These are phyloP conservation scores for Falco cherrug DNA, from an alignment of 2,797 vertebrate genomes.

Conservation along the genomic window DNA sequence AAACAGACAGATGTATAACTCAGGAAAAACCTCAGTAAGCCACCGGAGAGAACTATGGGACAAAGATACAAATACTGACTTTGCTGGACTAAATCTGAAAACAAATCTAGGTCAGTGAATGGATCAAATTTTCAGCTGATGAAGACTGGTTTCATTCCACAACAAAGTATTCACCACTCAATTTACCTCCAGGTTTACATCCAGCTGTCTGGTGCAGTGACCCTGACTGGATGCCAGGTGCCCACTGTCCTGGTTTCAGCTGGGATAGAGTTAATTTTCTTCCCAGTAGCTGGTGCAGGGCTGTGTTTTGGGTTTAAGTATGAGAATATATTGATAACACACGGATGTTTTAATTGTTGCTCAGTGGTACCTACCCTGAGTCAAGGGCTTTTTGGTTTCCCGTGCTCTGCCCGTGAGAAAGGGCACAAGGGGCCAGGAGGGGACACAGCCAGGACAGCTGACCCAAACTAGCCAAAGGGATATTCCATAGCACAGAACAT, in stretches of 20 bases:
- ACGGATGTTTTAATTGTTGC: no score
- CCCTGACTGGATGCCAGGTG: neutral
- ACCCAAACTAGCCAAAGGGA: no score
- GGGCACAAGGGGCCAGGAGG: no score
- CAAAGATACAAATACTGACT: neutral
- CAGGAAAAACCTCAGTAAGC: neutral
- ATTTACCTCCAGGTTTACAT: neutral
- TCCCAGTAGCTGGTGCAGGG: no score
- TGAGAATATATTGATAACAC: no score
- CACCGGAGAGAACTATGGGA: neutral
- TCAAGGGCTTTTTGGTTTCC: no score
- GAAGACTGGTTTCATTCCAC: neutral
- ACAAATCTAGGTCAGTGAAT: neutral
- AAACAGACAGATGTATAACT: neutral
- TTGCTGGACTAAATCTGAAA: neutral
- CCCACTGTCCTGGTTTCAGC: neutral
- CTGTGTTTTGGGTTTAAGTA: no score
- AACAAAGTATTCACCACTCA: neutral
- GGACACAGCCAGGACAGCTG: no score
- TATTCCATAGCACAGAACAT: no score
- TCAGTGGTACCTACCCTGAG: no score
- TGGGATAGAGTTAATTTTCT: no score
- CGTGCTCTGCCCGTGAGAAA: no score
- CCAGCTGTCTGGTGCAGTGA: neutral
- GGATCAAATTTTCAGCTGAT: neutral